A percentile compares a stretch with the other conserved stretches of the same genome.
Conservation (phyloP, 2,113 vertebrate genomes). For the Thermophis baileyi region DNA sequence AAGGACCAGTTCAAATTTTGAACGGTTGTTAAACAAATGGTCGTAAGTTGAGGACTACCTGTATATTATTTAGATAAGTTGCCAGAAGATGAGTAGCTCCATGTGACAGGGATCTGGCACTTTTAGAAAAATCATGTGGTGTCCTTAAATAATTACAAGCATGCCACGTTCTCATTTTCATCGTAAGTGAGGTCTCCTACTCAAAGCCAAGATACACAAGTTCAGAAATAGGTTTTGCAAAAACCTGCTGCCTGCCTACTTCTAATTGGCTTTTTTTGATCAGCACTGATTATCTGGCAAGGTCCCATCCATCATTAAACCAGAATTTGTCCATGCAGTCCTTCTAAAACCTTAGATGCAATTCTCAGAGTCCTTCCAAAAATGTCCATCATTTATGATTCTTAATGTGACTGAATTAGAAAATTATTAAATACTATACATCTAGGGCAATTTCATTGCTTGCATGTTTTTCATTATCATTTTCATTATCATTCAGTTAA, state of each 20-base stretch:
- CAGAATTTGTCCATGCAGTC: not conserved
- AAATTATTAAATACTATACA: not conserved
- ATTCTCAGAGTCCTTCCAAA: not conserved
- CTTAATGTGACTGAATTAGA: not conserved
- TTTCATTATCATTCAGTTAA: not conserved
- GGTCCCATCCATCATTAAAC: not conserved
- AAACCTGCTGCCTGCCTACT: not conserved
- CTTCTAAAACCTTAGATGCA: not conserved
- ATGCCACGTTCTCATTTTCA: not conserved
- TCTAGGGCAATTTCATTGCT: not conserved
- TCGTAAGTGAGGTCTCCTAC: not conserved
- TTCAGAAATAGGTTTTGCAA: not conserved
- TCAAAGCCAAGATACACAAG: not conserved
- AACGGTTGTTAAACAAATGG: not conserved
- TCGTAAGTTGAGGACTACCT: not conserved
- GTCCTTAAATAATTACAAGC: not conserved
- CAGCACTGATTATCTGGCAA: not conserved
- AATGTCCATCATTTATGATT: not conserved
- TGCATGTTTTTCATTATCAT: not conserved
- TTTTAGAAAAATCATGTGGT: not conserved
- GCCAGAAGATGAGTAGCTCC: not conserved
- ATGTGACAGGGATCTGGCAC: not conserved
- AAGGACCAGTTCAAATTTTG: not conserved
- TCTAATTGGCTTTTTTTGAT: not conserved
- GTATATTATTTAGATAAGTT: conserved; percentile 12